A percentile compares a stretch with the other conserved stretches of the same genome.
These are phyloP conservation scores for Neomorphus geoffroyi DNA, from an alignment of 2,797 vertebrate genomes.

Conservation along the genomic window DNA sequence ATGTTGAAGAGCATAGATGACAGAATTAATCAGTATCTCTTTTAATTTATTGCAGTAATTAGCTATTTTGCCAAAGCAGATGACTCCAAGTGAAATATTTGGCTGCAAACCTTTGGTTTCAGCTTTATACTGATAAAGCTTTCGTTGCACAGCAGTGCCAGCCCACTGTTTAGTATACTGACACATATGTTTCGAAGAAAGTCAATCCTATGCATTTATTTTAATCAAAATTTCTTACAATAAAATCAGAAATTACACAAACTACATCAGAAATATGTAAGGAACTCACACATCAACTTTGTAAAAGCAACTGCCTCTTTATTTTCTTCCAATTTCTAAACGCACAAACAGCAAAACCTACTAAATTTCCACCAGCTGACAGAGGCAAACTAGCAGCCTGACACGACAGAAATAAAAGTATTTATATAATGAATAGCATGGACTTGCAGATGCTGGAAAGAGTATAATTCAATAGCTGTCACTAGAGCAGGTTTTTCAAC, in stretches of 20 bases:
- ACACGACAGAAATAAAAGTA: not conserved
- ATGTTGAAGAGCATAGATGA: not conserved
- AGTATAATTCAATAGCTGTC: not conserved
- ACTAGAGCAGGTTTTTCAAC: not conserved
- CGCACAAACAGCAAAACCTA: not conserved
- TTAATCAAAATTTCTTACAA: not conserved
- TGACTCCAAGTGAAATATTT: not conserved
- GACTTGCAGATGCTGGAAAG: not conserved
- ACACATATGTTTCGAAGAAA: not conserved
- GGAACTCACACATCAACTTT: not conserved
- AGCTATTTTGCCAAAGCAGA: slow-evolving; percentile 44
- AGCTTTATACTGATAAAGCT: not conserved
- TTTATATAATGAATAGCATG: not conserved
- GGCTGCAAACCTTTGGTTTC: slow-evolving; percentile 1
- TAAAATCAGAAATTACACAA: not conserved
- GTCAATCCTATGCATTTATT: not conserved
- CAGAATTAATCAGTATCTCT: slow-evolving; percentile 31
- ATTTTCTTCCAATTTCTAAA: not conserved
- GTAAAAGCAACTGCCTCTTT: not conserved
- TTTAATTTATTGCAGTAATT: slow-evolving; percentile 39
- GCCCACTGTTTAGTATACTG: not conserved
- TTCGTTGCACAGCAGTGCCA: not conserved
- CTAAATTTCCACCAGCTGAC: not conserved
- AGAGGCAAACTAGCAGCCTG: not conserved
- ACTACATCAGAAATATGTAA: not conserved